Evolutionary conservation across 2,113 vertebrate species (phyloP).

Genomic region (Callithrix jacchus): DNA sequence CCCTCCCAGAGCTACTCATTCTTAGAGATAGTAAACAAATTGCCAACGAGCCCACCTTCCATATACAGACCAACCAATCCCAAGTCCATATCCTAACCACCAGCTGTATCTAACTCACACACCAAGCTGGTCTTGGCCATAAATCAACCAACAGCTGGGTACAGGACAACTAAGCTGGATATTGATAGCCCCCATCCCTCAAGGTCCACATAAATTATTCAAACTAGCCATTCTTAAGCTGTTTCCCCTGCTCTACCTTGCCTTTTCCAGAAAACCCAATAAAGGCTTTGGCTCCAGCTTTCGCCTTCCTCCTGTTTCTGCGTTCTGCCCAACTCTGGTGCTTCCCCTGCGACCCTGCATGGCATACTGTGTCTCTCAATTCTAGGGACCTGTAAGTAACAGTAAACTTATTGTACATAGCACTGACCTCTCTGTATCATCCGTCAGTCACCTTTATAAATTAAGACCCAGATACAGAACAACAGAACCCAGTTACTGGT

Average conservation of each 20-base stretch:
- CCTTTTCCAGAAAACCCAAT: background rate
- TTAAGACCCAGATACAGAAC: background rate
- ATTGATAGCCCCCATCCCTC: background rate
- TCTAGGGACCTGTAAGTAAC: background rate
- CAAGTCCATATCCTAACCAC: background rate
- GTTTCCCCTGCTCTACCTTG: background rate
- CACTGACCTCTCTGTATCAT: background rate
- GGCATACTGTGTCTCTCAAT: too few species aligned
- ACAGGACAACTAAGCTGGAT: background rate
- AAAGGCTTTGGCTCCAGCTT: background rate
- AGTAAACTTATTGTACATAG: background rate
- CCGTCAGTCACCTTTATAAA: background rate
- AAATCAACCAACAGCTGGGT: background rate
- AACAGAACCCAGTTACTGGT: background rate
- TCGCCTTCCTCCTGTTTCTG: background rate
- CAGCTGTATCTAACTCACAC: background rate
- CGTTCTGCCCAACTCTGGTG: too few species aligned
- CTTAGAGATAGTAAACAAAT: background rate
- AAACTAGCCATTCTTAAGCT: background rate
- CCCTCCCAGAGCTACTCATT: background rate
- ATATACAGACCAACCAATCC: background rate
- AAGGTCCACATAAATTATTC: background rate
- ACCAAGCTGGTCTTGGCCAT: background rate
- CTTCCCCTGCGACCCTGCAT: background rate
- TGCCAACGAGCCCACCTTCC: background rate